Base-by-base conservation (phyloP, 2,888 invertebrate genomes). In the Coenonympha glycerion region DNA sequence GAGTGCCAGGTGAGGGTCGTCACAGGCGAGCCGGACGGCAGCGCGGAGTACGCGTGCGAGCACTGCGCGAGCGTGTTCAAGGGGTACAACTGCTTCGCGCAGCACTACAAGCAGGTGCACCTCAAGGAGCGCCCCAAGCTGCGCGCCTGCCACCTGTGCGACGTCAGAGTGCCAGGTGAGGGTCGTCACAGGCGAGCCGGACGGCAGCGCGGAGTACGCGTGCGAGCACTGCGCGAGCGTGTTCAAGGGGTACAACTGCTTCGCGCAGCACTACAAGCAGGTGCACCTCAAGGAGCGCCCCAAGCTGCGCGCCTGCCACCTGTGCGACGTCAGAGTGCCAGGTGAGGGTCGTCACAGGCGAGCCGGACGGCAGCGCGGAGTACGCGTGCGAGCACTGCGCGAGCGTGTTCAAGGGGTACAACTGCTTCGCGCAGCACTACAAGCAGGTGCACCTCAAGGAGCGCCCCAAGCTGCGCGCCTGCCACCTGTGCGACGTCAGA, bases 71-170 rank as follows among this genome's bases (percentile, higher is more conserved):
- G 63, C 36, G 30, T 46, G 1, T 76, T 70, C 58, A 58, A 63
- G 0, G 66, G 65, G 0, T 68, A 71, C 37, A 65, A 68, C 0
- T 59, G 68, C 2, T 65, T 73, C 9, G 69, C 69, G 0, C 75
- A 76, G 30, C 76, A 77, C 54, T 68, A 74, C 48, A 57, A 69
- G 0, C 69, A 68, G 34, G 73, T 76, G 2, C 77, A 77, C 33
- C 56, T 73, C 6, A 73, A 76, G 51, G 56, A 59, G 11, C 59
- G 72, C 0, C 73, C 72, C 0, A 62, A 61, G 40, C 59, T 64
- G 6, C 53, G 75, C 0, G 68, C 69, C 46, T 78, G 77, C 39
- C 68, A 71, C 1, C 58, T 69, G n/a, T 78, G 77, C 47, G 62
- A 68, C 18, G 58, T 61, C 6, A 69, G 58, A 57, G 57, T 77